Evolutionary conservation across 2,797 vertebrate species (phyloP).

Genomic region (Esox lucius): DNA sequence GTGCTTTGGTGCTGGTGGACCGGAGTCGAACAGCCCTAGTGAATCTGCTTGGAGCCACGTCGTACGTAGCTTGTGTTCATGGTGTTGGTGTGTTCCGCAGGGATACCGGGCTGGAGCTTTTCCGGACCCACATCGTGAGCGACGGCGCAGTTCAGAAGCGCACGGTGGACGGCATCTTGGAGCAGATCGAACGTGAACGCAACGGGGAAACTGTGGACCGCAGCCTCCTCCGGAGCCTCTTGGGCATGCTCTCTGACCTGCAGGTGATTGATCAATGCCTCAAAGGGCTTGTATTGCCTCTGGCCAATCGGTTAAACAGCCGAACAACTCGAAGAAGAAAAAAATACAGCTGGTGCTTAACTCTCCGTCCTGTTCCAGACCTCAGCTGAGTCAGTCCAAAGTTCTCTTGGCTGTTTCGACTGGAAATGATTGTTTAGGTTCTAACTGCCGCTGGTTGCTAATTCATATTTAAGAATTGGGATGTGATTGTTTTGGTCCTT

Average conservation of each 20-base stretch:
- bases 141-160: slow-evolving; percentile 95
- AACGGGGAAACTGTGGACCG: slow-evolving; percentile 95
- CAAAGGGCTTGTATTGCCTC: slow-evolving; percentile 1
- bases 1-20: too few species aligned
- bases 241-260: slow-evolving; percentile 98
- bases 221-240: slow-evolving; percentile 92
- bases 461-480: too few species aligned
- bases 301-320: background rate
- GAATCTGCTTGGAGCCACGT: too few species aligned
- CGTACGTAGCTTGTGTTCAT: background rate
- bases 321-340: background rate
- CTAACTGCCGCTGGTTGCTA: too few species aligned
- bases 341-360: background rate
- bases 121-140: slow-evolving; percentile 96
- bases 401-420: too few species aligned
- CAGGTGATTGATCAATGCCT: slow-evolving; percentile 77
- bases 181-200: slow-evolving; percentile 93
- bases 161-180: slow-evolving; percentile 95
- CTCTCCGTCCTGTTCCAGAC: too few species aligned
- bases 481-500: too few species aligned
- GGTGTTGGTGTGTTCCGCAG: slow-evolving; percentile 60
- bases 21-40: too few species aligned
- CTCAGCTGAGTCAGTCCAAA: too few species aligned
- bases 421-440: too few species aligned
- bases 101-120: slow-evolving; percentile 97